phyloP scores from a whole-genome alignment of 2,888 invertebrate genomes.

The Rhagonycha fulva region DNA sequence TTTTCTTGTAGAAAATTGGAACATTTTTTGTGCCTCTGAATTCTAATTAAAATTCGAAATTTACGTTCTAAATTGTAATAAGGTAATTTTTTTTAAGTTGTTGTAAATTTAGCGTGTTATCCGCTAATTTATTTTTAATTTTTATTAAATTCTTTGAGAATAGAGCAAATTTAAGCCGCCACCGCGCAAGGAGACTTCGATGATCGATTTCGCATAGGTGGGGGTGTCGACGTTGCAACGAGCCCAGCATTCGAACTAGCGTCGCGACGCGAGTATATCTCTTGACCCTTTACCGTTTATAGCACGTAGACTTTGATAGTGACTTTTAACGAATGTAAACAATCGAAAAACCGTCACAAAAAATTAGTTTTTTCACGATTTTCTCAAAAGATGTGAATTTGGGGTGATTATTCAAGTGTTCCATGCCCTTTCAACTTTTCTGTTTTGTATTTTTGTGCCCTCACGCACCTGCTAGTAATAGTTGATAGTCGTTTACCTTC shows the following conservation, averaged over 20 bases:
- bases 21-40: neutral
- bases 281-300: slow-evolving; percentile 44
- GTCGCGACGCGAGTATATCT: slow-evolving; percentile 50
- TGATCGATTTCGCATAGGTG: slow-evolving; percentile 45
- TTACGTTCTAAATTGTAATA: neutral
- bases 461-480: slow-evolving; percentile 49
- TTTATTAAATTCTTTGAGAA: slow-evolving; percentile 14
- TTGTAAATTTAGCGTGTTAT: slow-evolving; percentile 2
- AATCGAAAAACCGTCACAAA: neutral
- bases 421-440: slow-evolving; percentile 23
- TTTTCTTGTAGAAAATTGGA: neutral
- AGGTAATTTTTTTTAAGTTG: neutral
- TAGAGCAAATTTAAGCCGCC: slow-evolving; percentile 21
- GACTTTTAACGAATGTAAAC: slow-evolving; percentile 28
- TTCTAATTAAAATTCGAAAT: neutral
- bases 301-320: slow-evolving; percentile 39
- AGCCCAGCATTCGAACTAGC: slow-evolving; percentile 55
- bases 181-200: slow-evolving; percentile 50
- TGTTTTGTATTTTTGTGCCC: slow-evolving; percentile 56
- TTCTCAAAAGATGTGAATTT: slow-evolving; percentile 3
- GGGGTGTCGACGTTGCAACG: slow-evolving; percentile 48
- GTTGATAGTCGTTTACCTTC: slow-evolving; percentile 31
- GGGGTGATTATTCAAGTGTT: slow-evolving; percentile 17
- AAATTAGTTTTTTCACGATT: neutral
- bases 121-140: slow-evolving; percentile 16